These are phyloP conservation scores for Petroica traversi DNA, from an alignment of 2,113 vertebrate genomes.

Conservation along the genomic window DNA sequence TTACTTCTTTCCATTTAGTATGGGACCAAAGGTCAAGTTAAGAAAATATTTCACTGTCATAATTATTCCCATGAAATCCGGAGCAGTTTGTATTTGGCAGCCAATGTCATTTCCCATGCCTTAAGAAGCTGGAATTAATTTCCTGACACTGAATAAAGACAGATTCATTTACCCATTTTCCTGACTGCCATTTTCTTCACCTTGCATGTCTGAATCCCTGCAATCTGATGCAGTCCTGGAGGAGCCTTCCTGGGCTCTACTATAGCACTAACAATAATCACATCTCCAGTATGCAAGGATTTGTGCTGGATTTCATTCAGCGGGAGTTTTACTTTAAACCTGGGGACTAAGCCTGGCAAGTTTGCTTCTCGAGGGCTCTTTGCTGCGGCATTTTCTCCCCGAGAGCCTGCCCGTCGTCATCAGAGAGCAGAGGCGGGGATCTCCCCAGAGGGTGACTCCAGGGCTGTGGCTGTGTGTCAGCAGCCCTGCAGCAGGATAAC, in stretches of 20 bases:
- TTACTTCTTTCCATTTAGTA: slow-evolving; percentile 33
- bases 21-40: slow-evolving; percentile 33
- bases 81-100: slow-evolving; percentile 34
- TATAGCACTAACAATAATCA: neutral
- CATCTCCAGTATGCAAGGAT: neutral
- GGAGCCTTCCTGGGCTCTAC: neutral
- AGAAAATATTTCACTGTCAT: slow-evolving; percentile 49
- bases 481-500: neutral
- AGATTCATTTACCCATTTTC: neutral
- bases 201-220: neutral
- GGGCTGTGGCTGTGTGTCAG: neutral
- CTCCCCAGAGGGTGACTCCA: neutral
- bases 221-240: neutral
- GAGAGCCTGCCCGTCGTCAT: neutral
- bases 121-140: slow-evolving; percentile 40
- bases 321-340: neutral
- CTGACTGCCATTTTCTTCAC: neutral
- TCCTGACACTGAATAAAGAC: slow-evolving; percentile 24
- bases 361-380: neutral
- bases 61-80: slow-evolving; percentile 41
- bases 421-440: neutral
- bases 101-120: slow-evolving; percentile 22
- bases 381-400: neutral
- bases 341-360: neutral
- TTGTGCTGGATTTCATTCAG: neutral